These are phyloP conservation scores for Sarcophaga variegata DNA, from an alignment of 2,888 invertebrate genomes.

Conservation along the genomic window DNA sequence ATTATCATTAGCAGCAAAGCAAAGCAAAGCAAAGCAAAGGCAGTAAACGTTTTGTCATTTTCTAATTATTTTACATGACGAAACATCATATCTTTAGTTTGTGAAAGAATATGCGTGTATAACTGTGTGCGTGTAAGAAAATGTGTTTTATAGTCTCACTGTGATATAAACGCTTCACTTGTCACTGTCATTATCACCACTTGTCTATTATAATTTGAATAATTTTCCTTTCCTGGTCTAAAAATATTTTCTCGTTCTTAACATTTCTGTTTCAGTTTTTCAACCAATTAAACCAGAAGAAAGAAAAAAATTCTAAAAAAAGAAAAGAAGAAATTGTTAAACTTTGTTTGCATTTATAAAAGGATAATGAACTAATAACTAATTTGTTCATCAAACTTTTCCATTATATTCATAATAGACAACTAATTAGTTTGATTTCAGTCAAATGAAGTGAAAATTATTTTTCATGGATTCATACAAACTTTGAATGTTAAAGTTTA, in stretches of 20 bases:
- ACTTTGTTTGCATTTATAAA: not conserved
- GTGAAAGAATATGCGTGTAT: not conserved
- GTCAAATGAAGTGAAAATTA: no score
- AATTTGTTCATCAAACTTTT: no score
- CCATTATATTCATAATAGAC: no score
- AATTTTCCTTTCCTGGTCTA: not conserved
- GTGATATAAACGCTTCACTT: slow-evolving; percentile 53
- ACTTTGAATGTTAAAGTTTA: no score
- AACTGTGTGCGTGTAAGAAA: slow-evolving; percentile 23
- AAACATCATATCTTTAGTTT: not conserved
- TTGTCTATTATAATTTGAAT: slow-evolving; percentile 28
- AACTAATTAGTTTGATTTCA: no score
- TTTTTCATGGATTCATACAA: no score
- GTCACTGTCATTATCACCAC: slow-evolving; percentile 47
- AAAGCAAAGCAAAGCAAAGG: no score
- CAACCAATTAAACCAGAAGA: slow-evolving; percentile 29
- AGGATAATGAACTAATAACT: no score
- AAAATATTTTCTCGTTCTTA: slow-evolving; percentile 7
- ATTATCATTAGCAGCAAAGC: not conserved
- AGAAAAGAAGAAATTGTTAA: not conserved
- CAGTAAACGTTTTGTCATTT: not conserved
- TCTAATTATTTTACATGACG: not conserved
- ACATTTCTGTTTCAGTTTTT: slow-evolving; percentile 13
- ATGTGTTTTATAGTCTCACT: not conserved
- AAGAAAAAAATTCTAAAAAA: not conserved